Evolutionary conservation across 2,888 invertebrate genomes (phyloP).

Genomic region (Pollenia amentaria): DNA sequence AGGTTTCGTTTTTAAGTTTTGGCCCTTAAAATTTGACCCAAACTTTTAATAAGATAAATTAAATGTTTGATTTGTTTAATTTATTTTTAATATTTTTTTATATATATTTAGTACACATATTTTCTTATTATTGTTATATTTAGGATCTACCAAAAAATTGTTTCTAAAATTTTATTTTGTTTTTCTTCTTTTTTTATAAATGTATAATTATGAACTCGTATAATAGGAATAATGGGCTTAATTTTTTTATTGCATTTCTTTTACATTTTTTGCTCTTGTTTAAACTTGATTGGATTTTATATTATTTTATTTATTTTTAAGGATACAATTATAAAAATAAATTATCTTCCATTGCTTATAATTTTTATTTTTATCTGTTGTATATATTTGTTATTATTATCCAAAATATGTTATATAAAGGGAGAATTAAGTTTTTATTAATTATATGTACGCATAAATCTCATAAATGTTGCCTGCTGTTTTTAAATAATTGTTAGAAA

Average conservation of each 20-base stretch:
- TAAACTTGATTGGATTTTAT: constrained; percentile 55
- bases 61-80: constrained; percentile 55
- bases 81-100: constrained; percentile 51
- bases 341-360: constrained; percentile 58
- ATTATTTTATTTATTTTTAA: constrained; percentile 46
- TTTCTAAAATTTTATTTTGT: constrained; percentile 54
- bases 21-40: background rate
- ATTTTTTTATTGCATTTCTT: constrained; percentile 56
- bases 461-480: background rate
- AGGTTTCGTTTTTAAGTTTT: too few relatives aligned
- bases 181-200: constrained; percentile 67
- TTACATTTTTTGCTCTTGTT: constrained; percentile 37
- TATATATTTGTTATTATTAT: constrained; percentile 43
- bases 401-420: constrained; percentile 30
- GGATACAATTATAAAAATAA: constrained; percentile 76
- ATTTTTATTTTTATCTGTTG: constrained; percentile 53
- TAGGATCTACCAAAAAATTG: constrained; percentile 56
- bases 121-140: constrained; percentile 62
- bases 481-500: background rate
- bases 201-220: constrained; percentile 72
- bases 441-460: background rate
- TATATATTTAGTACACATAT: constrained; percentile 79
- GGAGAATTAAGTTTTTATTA: background rate
- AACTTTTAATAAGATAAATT: background rate
- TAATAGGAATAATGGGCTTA: constrained; percentile 67